A percentile compares a stretch with the other conserved stretches of the same genome.
Conservation (phyloP, 2,888 invertebrate species). For the Selenia dentaria region DNA sequence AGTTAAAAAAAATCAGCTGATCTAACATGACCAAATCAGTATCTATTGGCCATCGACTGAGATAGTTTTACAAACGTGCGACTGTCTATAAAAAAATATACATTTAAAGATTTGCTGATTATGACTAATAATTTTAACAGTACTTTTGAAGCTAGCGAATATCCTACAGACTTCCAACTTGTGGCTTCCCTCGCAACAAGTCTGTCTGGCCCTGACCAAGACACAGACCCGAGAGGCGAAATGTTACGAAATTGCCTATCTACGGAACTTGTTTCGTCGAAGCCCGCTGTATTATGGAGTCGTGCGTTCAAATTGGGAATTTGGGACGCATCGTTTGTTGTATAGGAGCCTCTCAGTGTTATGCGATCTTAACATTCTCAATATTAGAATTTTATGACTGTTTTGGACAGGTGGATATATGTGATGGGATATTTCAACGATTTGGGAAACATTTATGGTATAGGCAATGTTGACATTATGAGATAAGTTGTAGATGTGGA, state of each 20-base stretch:
- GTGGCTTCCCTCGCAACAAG: slow-evolving; percentile 27
- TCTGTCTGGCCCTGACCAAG: slow-evolving; percentile 78
- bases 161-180: slow-evolving; percentile 14
- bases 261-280: slow-evolving; percentile 59
- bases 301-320: slow-evolving; percentile 46
- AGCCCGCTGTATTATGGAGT: slow-evolving; percentile 38
- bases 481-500: no score
- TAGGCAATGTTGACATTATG: not conserved
- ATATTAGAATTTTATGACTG: slow-evolving; percentile 8
- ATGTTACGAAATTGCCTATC: slow-evolving; percentile 76
- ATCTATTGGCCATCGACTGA: no score
- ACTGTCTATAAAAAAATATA: no score
- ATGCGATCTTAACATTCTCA: slow-evolving; percentile 22
- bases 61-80: no score
- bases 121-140: no score
- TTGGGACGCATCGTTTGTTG: slow-evolving; percentile 33
- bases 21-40: no score
- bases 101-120: no score
- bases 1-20: no score
- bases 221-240: slow-evolving; percentile 72
- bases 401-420: slow-evolving; percentile 15
- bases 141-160: no score
- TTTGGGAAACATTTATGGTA: not conserved
- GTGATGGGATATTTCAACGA: slow-evolving; percentile 3
- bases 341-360: slow-evolving; percentile 11